phyloP scores from a whole-genome alignment of 2,888 invertebrate species.

The Neuroscelio doddi region DNA sequence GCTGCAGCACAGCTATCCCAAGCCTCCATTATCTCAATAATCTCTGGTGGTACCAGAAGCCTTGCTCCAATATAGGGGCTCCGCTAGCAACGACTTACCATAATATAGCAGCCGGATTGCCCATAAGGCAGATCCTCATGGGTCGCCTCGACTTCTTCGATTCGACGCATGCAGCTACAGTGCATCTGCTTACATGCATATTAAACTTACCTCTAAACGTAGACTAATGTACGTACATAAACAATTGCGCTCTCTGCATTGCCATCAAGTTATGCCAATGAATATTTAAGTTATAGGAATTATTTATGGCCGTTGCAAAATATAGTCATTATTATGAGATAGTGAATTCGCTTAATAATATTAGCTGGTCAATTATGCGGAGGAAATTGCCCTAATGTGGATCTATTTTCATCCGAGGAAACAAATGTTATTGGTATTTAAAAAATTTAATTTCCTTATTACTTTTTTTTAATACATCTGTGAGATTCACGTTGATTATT shows the following conservation, averaged over 20 bases:
- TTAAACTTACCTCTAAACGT: conserved; percentile 41
- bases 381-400: no score
- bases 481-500: no score
- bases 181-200: conserved; percentile 26
- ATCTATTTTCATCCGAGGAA: no score
- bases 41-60: conserved; percentile 48
- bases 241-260: conserved; percentile 45
- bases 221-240: conserved; percentile 42
- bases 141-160: conserved; percentile 1
- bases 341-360: conserved; percentile 3
- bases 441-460: no score
- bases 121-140: conserved; percentile 52
- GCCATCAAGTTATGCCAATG: no score
- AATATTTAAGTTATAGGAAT: conserved; percentile 1
- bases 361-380: no score
- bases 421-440: no score
- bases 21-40: conserved; percentile 54
- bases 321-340: conserved; percentile 2
- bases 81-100: conserved; percentile 57
- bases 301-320: conserved; percentile 3
- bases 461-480: no score
- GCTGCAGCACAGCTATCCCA: conserved; percentile 33
- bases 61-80: conserved; percentile 53
- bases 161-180: not conserved
- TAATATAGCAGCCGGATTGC: conserved; percentile 57